Evolutionary conservation across 2,113 vertebrate species (phyloP), one percentile per base, ranked within the genome.

Genomic region (Dendropsophus ebraccatus): DNA sequence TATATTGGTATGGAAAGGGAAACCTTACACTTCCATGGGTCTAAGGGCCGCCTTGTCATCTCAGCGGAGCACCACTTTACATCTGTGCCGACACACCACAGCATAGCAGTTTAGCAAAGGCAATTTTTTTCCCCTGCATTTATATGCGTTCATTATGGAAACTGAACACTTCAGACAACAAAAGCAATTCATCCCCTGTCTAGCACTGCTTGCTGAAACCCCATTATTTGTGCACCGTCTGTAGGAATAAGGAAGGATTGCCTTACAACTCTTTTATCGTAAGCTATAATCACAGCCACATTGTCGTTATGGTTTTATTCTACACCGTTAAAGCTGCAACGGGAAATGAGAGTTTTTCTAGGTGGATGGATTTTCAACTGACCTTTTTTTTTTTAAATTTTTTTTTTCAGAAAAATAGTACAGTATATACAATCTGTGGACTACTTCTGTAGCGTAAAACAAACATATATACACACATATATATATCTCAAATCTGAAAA

Each of bases 41-140:
- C 30, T n/a, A 60, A 30, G 54, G 56, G 0, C 23, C 10, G 35
- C 32, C 4, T 81, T 80, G 30, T 80, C 52, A 14, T 80, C 77
- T 62, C 76, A n/a, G 76, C 54, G 13, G 52, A 79, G 32, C 52
- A 25, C 23, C 21, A 41, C 35, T 80, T 58, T n/a, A 79, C 14
- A 21, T n/a, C 32, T n/a, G 9, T 56, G 52, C 60, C 77, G 41
- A 32, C 54, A 80, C 77, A 60, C 37, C n/a, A 35, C 17, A 23
- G 54, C 21, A 80, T 14, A 65, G 21, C 35, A 28, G 56, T 62
- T n/a, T 81, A 81, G 62, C 78, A 81, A 65, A 81, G 78, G 58
- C 58, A 81, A 81, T 81, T 80, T 62, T 62, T 28, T 45, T 81
- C 41, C 41, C 41, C 78, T 81, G 78, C 35, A 81, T 81, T 81